Base-by-base conservation (phyloP, 2,113 vertebrate genomes). In the Empidonax alnorum region DNA sequence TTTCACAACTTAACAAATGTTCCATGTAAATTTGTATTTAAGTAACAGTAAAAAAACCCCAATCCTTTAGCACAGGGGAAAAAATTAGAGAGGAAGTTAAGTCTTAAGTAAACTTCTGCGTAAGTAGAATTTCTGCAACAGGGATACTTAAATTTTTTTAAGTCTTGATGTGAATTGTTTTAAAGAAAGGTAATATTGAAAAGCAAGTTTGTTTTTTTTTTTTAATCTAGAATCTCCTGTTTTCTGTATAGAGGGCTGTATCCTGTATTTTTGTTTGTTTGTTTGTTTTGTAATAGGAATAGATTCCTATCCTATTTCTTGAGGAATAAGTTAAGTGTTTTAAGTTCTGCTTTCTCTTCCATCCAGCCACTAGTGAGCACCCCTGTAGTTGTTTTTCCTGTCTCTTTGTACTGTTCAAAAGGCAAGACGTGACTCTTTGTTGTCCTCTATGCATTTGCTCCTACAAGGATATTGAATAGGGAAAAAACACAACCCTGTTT, bases 91-190 rank as follows among this genome's bases (percentile, higher is more conserved):
- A 33, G 7, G 10, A 28, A 41, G 8, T 53, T 67, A 44, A 41
- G 7, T 74, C 35, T 61, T 37, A 30, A 55, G 4, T 35, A 67
- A 41, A 47, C 3, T 50, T 69, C 13, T 78, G 18, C 6, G 14
- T 39, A 47, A 1, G 2, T 17, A 65, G 31, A 76, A 74, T 85
- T 93, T 80, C 83, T 90, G 23, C 21, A 31, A 31, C 8, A 46
- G 41, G 24, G 30, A 22, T 9, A 5, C 24, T 47, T n/a, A 37
- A 72, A 44, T 5, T 11, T 25, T 76, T 71, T 46, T 0, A 80
- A 44, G 19, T 76, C 5, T 2, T 14, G 2, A 13, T 0, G 0
- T 30, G 10, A 62, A 49, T 4, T 77, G 6, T 77, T 53, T 47
- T 3, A 5, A 35, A 67, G n/a, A 50, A 56, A 35, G 9, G 3